These are phyloP conservation scores for Drepanosiphum platanoidis DNA, from an alignment of 2,888 invertebrate species.

Conservation along the genomic window DNA sequence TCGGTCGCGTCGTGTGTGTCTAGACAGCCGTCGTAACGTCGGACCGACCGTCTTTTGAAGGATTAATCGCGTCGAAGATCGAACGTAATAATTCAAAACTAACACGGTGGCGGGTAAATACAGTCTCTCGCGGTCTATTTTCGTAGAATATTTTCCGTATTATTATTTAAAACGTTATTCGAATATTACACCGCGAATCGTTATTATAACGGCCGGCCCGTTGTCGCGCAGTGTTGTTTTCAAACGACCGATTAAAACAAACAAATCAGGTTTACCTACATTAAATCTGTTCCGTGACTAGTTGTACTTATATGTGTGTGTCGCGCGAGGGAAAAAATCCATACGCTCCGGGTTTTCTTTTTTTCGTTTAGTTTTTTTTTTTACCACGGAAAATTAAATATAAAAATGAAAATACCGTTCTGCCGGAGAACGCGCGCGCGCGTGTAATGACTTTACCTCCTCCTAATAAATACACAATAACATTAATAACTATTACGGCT, in stretches of 20 bases:
- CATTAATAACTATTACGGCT: too few species aligned
- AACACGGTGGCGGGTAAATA: background rate
- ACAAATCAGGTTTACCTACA: background rate
- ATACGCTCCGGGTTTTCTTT: background rate
- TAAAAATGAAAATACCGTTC: too few species aligned
- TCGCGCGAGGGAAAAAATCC: background rate
- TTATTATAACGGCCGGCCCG: background rate
- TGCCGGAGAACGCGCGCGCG: too few species aligned
- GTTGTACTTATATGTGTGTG: background rate
- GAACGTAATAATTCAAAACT: too few species aligned
- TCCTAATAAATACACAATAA: too few species aligned
- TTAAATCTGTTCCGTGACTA: background rate
- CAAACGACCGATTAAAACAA: background rate
- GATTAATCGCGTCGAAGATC: too few species aligned
- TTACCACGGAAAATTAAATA: background rate
- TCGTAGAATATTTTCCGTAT: too few species aligned
- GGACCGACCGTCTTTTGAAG: too few species aligned
- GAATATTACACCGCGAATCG: background rate
- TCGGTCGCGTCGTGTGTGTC: too few species aligned
- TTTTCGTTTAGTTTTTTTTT: background rate
- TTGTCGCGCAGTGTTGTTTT: background rate
- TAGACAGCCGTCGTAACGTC: too few species aligned
- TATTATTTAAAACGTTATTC: background rate
- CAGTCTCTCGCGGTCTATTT: background rate
- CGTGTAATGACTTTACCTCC: too few species aligned